phyloP scores from a whole-genome alignment of 2,888 invertebrate genomes.

The Galeopsomyia nigrocyanea region DNA sequence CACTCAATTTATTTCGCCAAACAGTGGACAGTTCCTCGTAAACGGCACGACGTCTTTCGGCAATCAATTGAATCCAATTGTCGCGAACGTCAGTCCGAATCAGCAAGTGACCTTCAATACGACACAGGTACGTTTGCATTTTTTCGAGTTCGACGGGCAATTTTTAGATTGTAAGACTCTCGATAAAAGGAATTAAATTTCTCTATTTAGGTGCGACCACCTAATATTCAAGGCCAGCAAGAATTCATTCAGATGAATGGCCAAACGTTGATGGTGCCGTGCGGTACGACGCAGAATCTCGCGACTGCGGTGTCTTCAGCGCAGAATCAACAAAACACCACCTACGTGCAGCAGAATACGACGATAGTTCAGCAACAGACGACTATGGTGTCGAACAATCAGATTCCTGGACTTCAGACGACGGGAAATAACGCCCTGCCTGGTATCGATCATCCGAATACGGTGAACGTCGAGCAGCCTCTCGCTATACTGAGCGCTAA shows the following conservation, averaged over 20 bases:
- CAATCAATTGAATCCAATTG: slow-evolving; percentile 84
- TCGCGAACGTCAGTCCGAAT: slow-evolving; percentile 81
- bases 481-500: slow-evolving; percentile 62
- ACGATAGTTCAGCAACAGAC: slow-evolving; percentile 88
- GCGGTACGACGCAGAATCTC: slow-evolving; percentile 73
- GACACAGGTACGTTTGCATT: slow-evolving; percentile 65
- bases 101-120: slow-evolving; percentile 77
- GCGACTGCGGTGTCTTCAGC: slow-evolving; percentile 70
- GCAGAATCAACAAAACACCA: slow-evolving; percentile 75
- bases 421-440: slow-evolving; percentile 53
- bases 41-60: slow-evolving; percentile 78
- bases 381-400: slow-evolving; percentile 81
- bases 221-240: slow-evolving; percentile 73
- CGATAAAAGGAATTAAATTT: slow-evolving; percentile 6
- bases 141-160: not conserved
- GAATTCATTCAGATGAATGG: slow-evolving; percentile 82
- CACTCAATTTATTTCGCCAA: slow-evolving; percentile 82
- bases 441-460: slow-evolving; percentile 58
- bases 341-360: slow-evolving; percentile 87
- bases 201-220: slow-evolving; percentile 64
- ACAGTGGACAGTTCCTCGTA: slow-evolving; percentile 81
- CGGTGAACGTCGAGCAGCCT: slow-evolving; percentile 73
- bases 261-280: slow-evolving; percentile 80
- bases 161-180: too few relatives aligned
- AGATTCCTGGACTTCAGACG: slow-evolving; percentile 65